A percentile compares a stretch with the other conserved stretches of the same genome.
These are phyloP conservation scores for Lucifuga dentata DNA, from an alignment of 2,113 vertebrate genomes.

Conservation along the genomic window DNA sequence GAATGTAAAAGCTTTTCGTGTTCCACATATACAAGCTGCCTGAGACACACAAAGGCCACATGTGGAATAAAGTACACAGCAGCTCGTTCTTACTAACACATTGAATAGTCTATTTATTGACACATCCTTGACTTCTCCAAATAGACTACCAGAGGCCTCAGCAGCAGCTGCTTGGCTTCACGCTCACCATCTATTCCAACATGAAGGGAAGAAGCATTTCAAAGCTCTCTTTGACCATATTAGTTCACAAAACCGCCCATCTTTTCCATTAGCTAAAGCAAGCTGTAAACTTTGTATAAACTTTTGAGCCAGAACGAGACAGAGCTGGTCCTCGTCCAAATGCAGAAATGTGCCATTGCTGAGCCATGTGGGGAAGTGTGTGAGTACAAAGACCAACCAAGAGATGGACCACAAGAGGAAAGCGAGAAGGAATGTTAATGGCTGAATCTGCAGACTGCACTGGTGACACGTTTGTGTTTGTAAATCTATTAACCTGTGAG, in stretches of 20 bases:
- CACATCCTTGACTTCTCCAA: conserved; percentile 78
- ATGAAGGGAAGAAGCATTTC: conserved; percentile 53
- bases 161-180: conserved; percentile 74
- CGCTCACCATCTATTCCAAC: conserved; percentile 54
- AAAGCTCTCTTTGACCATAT: conserved; percentile 75
- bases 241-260: conserved; percentile 70
- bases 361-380: not conserved
- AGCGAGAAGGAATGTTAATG: not conserved
- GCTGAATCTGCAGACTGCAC: conserved; percentile 11
- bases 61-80: conserved; percentile 60
- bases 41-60: conserved; percentile 53
- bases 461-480: conserved; percentile 9
- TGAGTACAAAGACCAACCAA: not conserved
- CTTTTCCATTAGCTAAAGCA: conserved; percentile 74
- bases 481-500: conserved; percentile 57
- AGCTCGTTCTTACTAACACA: conserved; percentile 49
- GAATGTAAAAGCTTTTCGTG: conserved; percentile 30
- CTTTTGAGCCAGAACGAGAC: conserved; percentile 39
- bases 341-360: conserved; percentile 20
- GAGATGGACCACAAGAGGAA: not conserved
- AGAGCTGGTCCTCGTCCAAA: conserved; percentile 51
- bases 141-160: conserved; percentile 62
- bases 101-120: conserved; percentile 72
- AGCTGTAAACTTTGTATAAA: conserved; percentile 70
- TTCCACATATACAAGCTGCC: conserved; percentile 11